phyloP scores from a whole-genome alignment of 92 coral and sea anemone genomes.

The Scolanthus callimorphus region DNA sequence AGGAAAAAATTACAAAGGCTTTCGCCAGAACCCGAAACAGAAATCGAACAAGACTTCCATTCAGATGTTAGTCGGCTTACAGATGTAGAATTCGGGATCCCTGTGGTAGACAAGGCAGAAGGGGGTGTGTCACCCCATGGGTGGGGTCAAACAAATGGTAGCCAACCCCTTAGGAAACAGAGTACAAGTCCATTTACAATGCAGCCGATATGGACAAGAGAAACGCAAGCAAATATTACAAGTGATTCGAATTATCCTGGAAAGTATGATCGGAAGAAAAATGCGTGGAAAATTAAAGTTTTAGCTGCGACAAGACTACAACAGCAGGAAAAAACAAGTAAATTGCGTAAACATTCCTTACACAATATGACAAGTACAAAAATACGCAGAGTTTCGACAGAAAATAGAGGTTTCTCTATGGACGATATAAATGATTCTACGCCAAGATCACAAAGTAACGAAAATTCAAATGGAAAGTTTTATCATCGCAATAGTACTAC shows the following conservation, averaged over 20 bases:
- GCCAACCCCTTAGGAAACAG: not conserved
- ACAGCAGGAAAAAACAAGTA: not conserved
- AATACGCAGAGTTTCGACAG: too few relatives aligned
- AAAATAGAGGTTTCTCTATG: too few relatives aligned
- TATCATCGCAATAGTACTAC: too few relatives aligned
- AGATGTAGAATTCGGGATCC: not conserved
- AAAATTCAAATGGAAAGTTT: too few relatives aligned
- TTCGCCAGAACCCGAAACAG: constrained; percentile 5
- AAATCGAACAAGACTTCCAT: not conserved
- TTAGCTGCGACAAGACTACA: not conserved
- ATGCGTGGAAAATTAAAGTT: not conserved
- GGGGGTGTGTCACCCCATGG: not conserved
- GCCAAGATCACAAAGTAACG: too few relatives aligned
- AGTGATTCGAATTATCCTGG: not conserved
- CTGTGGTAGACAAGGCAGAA: not conserved
- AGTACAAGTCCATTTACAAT: not conserved
- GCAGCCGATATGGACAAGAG: not conserved
- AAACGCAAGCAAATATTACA: not conserved
- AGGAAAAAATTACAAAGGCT: not conserved
- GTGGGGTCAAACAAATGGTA: not conserved
- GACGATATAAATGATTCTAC: too few relatives aligned
- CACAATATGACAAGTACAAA: not conserved
- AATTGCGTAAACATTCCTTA: not conserved
- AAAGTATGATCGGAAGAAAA: not conserved
- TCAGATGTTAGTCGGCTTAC: constrained; percentile 7